Base-by-base conservation (phyloP, 2,888 invertebrate genomes). In the Orchesella flavescens region DNA sequence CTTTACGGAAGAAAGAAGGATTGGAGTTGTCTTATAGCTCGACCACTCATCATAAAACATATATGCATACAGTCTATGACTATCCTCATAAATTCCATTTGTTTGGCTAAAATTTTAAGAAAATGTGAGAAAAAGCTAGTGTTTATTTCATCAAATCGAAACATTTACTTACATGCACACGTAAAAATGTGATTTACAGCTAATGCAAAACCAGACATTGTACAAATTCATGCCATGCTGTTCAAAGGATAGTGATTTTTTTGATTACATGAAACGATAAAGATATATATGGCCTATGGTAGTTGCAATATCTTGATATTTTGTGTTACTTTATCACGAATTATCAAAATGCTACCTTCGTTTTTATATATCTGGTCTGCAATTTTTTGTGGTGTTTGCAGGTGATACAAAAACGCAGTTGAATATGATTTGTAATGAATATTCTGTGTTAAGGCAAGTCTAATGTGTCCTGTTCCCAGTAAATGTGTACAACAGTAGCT, bases 371-470 rank as follows among this genome's bases (percentile, higher is more conserved):
- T 66, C 19, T 44, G 19, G 43, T 17, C 66, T 13, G 21, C 10
- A 17, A 17, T 10, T 44, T n/a, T 66, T 10, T 43, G 17, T 61
- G 61, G 21, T 55, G 15, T 55, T 69, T 55, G 55, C 10, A 53
- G 19, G 2, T 24, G 53, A 69, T 21, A 21, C 13, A 69, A 43
- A 69, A 0, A 53, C n/a, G 15, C 43, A 53, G 53, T 5, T 49
- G 49, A 17, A 53, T 53, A 55, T 53, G 21, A 53, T 55, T 69
- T 49, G 23, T 69, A 69, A 69, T 69, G 24, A 69, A n/a, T 69
- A 21, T 69, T 69, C 49, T 13, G 55, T 69, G 69, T 69, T n/a
- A 23, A 69, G 23, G 34, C 7, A 34, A 43, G 46, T 15, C 10
- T n/a, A n/a, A 9, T 23, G 71, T 17, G 4, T 12, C 17, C 13